Conservation (phyloP, 2,113 vertebrate genomes). For the Engraulis encrasicolus region DNA sequence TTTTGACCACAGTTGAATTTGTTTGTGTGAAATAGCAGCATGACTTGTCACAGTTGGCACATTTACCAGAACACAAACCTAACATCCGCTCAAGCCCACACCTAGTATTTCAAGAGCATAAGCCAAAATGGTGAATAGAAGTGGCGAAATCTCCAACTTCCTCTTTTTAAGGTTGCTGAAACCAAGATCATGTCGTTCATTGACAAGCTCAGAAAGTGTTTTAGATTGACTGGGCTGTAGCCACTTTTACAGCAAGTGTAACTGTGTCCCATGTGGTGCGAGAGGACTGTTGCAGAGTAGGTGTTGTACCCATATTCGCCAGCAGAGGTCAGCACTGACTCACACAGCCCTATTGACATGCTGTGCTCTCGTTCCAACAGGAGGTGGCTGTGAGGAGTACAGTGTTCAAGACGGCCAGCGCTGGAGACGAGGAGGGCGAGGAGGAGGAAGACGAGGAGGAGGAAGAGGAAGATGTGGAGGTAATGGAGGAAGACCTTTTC, state of each 20-base stretch:
- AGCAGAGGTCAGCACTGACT: not conserved
- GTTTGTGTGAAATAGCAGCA: not conserved
- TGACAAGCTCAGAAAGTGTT: not conserved
- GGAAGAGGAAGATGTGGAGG: constrained; percentile 64
- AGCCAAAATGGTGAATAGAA: not conserved
- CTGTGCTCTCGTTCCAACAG: constrained; percentile 65
- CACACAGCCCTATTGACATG: not conserved
- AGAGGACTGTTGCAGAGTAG: not conserved
- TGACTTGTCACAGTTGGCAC: not conserved
- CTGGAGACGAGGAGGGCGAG: constrained; percentile 64
- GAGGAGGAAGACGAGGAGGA: constrained; percentile 69
- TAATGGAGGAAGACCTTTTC: constrained; percentile 68
- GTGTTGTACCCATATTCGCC: constrained; percentile 6
- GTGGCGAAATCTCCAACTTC: not conserved
- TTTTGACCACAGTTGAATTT: not conserved
- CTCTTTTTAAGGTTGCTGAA: not conserved
- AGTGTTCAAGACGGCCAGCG: constrained; percentile 77
- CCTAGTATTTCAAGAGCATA: not conserved
- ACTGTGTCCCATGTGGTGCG: not conserved
- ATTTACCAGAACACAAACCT: not conserved
- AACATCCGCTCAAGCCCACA: not conserved
- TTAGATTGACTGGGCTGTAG: not conserved
- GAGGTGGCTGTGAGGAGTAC: constrained; percentile 88
- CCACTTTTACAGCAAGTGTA: not conserved
- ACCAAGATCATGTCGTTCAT: not conserved